Base-by-base conservation (phyloP, 2,888 invertebrate species). In the Danaus chrysippus region DNA sequence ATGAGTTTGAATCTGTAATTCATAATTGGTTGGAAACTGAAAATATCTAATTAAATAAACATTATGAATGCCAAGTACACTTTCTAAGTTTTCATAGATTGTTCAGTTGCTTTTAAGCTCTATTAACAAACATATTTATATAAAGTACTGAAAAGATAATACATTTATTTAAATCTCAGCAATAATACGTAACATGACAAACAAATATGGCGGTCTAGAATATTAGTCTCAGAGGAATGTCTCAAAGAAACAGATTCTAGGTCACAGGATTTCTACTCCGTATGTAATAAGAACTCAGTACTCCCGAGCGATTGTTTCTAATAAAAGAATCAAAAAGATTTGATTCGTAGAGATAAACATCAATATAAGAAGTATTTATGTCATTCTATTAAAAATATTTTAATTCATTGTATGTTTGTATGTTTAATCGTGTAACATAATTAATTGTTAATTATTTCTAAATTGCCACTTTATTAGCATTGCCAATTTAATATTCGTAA, bases 1-100 rank as follows among this genome's bases (percentile, higher is more conserved):
- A 69, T 69, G 64, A 64, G 59, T 46, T 58, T 52, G 44, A 68
- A 66, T 66, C 60, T 64, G 66, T 66, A 62, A 66, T 68, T 64
- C 62, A 62, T 66, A 68, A 68, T 68, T 63, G 61, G 44, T 55
- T 64, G 17, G 55, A 58, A 58, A 62, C 62, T 49, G 64, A 62
- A 62, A 49, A 56, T 56, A 58, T 62, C 41, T 53, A 46, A 46
- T 58, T 55, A 53, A 53, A 42, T 64, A 54, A 64, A 10, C 49
- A 17, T 49, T 34, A 34, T 34, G 6, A 34, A 34, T 34, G 23
- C 1, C 1, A 23, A 23, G 1, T 1, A 3, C 2, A 23, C 3
- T 46, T 46, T 15, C 15, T 2, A 3, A 5, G 3, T 15, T 15
- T n/a, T 46, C n/a, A 46, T 46, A 46, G 15, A 46, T 8, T 13